Conservation (phyloP, 2,797 vertebrate species). For the Taeniopygia guttata region DNA sequence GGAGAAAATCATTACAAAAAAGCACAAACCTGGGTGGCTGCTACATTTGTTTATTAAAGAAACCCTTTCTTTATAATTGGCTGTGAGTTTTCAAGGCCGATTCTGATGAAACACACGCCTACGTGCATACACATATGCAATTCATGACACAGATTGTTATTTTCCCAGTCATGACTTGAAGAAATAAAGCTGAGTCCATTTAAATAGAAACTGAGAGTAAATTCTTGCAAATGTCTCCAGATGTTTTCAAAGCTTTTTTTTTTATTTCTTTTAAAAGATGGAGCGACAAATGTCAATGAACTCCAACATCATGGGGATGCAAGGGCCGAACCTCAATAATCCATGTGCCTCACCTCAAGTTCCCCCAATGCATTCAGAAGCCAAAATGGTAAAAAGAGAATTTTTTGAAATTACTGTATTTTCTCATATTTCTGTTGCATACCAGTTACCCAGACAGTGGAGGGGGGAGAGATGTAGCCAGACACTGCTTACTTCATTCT, state of each 20-base stretch:
- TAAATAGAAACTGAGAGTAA: neutral
- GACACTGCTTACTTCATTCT: slow-evolving; percentile 46
- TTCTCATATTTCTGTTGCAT: neutral
- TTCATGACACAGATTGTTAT: slow-evolving; percentile 29
- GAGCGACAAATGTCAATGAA: slow-evolving; percentile 98
- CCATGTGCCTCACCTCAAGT: slow-evolving; percentile 95
- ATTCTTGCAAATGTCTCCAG: neutral
- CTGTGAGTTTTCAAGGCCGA: slow-evolving; percentile 28
- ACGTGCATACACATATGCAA: neutral
- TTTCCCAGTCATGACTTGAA: slow-evolving; percentile 37
- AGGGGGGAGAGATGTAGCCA: neutral
- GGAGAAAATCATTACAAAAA: slow-evolving; percentile 60
- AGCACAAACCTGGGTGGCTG: neutral
- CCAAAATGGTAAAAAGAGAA: slow-evolving; percentile 91
- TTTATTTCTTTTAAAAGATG: slow-evolving; percentile 81
- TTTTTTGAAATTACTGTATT: neutral
- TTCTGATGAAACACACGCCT: slow-evolving; percentile 41
- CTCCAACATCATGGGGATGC: slow-evolving; percentile 98
- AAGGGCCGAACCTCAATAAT: slow-evolving; percentile 90
- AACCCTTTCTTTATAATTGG: slow-evolving; percentile 40
- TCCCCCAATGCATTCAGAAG: slow-evolving; percentile 97
- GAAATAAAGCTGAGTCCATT: slow-evolving; percentile 24
- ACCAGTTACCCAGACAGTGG: neutral
- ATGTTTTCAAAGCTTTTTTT: neutral
- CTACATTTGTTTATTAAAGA: slow-evolving; percentile 53